Conservation (phyloP, 2,113 vertebrate genomes). For the Arvicanthis niloticus region DNA sequence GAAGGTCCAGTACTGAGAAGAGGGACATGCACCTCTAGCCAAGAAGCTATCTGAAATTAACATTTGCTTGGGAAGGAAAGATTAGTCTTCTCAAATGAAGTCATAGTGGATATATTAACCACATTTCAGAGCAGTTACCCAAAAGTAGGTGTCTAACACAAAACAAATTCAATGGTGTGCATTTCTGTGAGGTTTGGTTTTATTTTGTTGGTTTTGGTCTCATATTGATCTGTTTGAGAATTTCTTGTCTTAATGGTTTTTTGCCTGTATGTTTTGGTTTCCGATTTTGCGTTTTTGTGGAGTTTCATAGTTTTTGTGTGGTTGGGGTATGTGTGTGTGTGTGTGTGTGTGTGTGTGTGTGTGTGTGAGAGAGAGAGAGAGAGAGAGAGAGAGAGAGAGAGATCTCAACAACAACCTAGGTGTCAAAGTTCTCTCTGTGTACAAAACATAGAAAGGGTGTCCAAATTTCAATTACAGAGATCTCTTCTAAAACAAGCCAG, state of each 20-base stretch:
- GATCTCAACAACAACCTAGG: not conserved
- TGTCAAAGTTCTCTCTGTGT: not conserved
- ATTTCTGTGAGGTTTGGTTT: not conserved
- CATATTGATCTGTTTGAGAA: not conserved
- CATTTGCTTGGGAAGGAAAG: not conserved
- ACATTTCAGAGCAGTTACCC: not conserved
- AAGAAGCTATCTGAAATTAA: not conserved
- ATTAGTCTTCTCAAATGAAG: not conserved
- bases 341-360: not conserved
- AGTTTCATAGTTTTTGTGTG: not conserved
- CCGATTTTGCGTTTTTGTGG: not conserved
- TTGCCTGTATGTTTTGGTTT: not conserved
- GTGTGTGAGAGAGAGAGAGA: not conserved
- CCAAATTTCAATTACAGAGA: constrained; percentile 6
- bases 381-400: not conserved
- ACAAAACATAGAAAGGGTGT: constrained; percentile 42
- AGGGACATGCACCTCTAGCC: not conserved
- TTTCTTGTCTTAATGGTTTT: not conserved
- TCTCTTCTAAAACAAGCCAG: constrained; percentile 46
- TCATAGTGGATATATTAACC: not conserved
- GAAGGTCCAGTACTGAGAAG: not conserved
- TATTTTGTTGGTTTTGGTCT: not conserved
- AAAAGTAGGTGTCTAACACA: not conserved
- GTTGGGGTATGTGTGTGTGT: not conserved
- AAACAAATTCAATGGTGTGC: not conserved